Evolutionary conservation across 2,797 vertebrate genomes (phyloP).

Genomic region (Lutjanus campechanus): DNA sequence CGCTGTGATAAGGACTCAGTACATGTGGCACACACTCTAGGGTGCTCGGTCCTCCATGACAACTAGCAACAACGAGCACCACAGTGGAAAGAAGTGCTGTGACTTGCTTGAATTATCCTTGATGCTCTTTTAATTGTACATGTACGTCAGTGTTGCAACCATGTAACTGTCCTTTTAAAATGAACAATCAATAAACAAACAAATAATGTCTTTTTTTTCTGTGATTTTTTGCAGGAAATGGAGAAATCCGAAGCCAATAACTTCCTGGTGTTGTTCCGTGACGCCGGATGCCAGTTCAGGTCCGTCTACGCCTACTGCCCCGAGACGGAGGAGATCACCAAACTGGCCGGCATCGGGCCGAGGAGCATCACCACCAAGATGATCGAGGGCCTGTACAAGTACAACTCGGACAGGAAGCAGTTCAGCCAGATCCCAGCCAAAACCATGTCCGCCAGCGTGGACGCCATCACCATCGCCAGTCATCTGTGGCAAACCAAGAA

Average conservation of each 20-base stretch:
- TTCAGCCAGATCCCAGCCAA: conserved; percentile 99
- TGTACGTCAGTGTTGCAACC: no score
- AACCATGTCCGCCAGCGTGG: conserved; percentile 97
- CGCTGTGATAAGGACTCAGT: no score
- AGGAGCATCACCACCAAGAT: conserved; percentile 94
- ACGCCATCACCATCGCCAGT: conserved; percentile 95
- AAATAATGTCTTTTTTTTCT: not conserved
- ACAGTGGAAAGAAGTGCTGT: no score
- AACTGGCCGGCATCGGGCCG: conserved; percentile 94
- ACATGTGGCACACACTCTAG: no score
- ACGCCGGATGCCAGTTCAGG: conserved; percentile 96
- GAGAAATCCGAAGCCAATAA: conserved; percentile 97
- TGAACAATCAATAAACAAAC: no score
- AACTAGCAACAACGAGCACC: no score
- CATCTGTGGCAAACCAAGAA: conserved; percentile 98
- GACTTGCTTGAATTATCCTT: no score
- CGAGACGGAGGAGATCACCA: conserved; percentile 94
- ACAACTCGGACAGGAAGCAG: conserved; percentile 98
- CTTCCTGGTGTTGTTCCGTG: conserved; percentile 97
- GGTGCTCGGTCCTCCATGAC: no score
- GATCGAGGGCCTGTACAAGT: conserved; percentile 97
- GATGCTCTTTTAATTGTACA: no score
- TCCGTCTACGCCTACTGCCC: conserved; percentile 95
- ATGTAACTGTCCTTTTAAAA: no score
- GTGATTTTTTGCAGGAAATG: conserved; percentile 89